Evolutionary conservation across 2,888 invertebrate genomes (phyloP), one percentile per base, ranked within the genome.

Genomic region (Sialis fuliginosa): DNA sequence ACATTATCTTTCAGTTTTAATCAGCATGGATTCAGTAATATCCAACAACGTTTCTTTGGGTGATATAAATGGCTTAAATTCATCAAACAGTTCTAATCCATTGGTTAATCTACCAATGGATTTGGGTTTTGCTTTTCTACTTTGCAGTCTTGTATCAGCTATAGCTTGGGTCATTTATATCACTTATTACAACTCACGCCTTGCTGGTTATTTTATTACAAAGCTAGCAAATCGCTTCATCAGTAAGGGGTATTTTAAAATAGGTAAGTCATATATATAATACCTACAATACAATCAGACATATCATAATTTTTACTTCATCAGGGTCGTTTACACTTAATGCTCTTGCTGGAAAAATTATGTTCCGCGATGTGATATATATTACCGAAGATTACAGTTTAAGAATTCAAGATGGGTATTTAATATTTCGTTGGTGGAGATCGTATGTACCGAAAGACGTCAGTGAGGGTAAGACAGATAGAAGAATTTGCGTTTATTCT

Each of bases 401-500:
- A 39, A 75, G 95, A 52, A 79, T 95, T 52, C 95, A 95, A 64
- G 96, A 97, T 70, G 97, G 96, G 2, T 95, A 92, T 75, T 73
- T 95, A 52, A 91, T 96, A 66, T 97, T 98, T 68, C 76, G 95
- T 44, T 98, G 95, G 90, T 98, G 97, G 97, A 74, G 91, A 52
- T 86, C 90, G 34, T 93, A 93, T 63, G 84, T 92, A 45, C 90
- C 91, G 44, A 92, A 91, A 67, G 90, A 92, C 71, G 86, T 91
- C 35, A 88, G 88, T 46, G 93, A 93, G 79, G 92, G 92, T 90
- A 63, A 57, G 53, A 47, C 22, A 13, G 10, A 13, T 41, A 6
- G 9, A 9, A 41, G 6, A 41, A 22, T 22, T 35, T 35, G 35
- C 6, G 1, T 2, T 39, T 39, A 9, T 13, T 33, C n/a, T 12